Conservation (phyloP, 2,113 vertebrate genomes). For the Burhinus oedicnemus region DNA sequence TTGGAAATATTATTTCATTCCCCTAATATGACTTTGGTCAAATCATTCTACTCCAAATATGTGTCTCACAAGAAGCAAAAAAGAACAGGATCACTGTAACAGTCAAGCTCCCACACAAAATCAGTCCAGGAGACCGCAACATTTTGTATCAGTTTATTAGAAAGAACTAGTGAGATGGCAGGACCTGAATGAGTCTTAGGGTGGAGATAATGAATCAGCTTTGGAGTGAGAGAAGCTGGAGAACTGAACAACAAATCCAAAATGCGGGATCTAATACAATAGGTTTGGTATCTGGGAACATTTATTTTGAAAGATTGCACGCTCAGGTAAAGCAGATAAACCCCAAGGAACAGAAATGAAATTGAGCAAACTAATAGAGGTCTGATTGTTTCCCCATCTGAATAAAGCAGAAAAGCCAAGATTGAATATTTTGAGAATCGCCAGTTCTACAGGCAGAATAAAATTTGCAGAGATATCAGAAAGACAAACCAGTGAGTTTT, state of each 20-base stretch:
- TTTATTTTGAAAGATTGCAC: not conserved
- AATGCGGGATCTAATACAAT: not conserved
- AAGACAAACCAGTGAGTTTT: slow-evolving; percentile 39
- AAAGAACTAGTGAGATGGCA: not conserved
- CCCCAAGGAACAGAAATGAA: slow-evolving; percentile 52
- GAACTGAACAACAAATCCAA: not conserved
- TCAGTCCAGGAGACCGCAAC: not conserved
- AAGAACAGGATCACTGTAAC: not conserved
- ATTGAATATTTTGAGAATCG: slow-evolving; percentile 49
- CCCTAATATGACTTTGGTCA: not conserved
- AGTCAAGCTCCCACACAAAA: not conserved
- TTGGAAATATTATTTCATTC: not conserved
- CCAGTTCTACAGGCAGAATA: slow-evolving; percentile 29
- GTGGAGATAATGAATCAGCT: not conserved
- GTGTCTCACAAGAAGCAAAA: not conserved
- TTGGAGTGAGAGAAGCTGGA: not conserved
- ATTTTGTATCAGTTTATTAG: not conserved
- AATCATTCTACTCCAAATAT: not conserved
- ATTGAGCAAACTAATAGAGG: slow-evolving; percentile 34
- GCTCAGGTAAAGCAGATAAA: slow-evolving; percentile 43
- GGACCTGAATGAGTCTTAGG: not conserved
- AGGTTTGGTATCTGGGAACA: not conserved
- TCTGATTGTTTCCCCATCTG: slow-evolving; percentile 19
- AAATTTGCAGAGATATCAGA: slow-evolving; percentile 44
- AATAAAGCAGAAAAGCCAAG: slow-evolving; percentile 39